Percentiles rank a stretch among this genome's conserved stretches.
phyloP scores from a whole-genome alignment of 2,888 invertebrate species.

The Dastarcus helophoroides region DNA sequence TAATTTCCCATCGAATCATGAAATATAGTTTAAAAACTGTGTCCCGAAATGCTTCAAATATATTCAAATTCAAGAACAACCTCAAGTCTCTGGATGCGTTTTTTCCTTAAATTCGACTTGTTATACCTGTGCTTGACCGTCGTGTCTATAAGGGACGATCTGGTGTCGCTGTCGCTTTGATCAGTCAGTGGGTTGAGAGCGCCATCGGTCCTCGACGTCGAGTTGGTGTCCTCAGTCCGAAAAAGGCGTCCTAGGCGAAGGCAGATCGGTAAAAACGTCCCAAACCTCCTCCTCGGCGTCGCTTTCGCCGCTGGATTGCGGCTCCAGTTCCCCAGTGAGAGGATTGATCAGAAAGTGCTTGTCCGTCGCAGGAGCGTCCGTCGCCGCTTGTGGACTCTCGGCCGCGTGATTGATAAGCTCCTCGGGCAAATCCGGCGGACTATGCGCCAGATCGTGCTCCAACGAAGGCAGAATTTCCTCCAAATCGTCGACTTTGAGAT shows the following conservation, averaged over 20 bases:
- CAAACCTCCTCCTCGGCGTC: slow-evolving; percentile 36
- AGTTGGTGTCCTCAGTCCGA: slow-evolving; percentile 51
- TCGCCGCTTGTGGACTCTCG: slow-evolving; percentile 1
- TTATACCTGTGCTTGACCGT: slow-evolving; percentile 13
- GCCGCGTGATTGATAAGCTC: slow-evolving; percentile 36
- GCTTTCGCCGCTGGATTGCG: slow-evolving; percentile 57
- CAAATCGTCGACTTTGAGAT: slow-evolving; percentile 42
- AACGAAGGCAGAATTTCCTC: slow-evolving; percentile 54
- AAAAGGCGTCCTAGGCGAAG: slow-evolving; percentile 29
- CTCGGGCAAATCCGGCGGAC: slow-evolving; percentile 41
- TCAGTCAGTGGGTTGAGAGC: slow-evolving; percentile 23
- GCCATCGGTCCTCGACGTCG: slow-evolving; percentile 39
- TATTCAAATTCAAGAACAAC: no score
- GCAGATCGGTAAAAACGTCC: slow-evolving; percentile 35
- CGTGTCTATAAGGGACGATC: slow-evolving; percentile 24
- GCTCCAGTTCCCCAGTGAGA: slow-evolving; percentile 75
- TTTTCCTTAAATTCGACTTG: slow-evolving; percentile 17
- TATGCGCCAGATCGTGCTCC: slow-evolving; percentile 46
- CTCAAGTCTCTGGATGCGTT: no score
- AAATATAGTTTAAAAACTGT: no score
- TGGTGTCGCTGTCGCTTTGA: slow-evolving; percentile 34
- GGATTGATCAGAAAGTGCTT: slow-evolving; percentile 71
- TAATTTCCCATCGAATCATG: no score
- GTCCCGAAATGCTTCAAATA: no score
- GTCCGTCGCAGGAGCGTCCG: slow-evolving; percentile 1